These are phyloP conservation scores for Drosophila lacertosa DNA, from an alignment of 1,140 invertebrate species.

Conservation along the genomic window DNA sequence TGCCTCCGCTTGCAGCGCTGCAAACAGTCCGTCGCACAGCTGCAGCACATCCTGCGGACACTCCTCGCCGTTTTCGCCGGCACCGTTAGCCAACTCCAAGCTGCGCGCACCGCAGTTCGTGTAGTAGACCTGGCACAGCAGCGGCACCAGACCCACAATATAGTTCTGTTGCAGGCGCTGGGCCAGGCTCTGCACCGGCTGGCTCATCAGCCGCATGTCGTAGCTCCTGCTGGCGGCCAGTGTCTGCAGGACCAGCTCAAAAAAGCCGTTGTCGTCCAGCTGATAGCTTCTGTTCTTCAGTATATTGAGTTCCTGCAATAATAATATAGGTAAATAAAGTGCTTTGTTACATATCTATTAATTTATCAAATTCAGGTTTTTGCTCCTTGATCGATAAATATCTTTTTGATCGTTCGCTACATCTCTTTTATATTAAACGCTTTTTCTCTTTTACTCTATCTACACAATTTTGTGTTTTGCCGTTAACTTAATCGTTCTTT, in stretches of 20 bases:
- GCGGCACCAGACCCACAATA: constrained; percentile 39
- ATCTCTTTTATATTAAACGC: too few species aligned
- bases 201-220: constrained; percentile 49
- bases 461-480: too few species aligned
- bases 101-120: constrained; percentile 24
- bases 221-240: constrained; percentile 37
- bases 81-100: constrained; percentile 5
- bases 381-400: too few species aligned
- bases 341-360: too few species aligned
- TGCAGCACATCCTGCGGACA: constrained; percentile 27
- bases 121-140: constrained; percentile 44
- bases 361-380: too few species aligned
- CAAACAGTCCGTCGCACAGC: constrained; percentile 53
- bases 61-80: neutral
- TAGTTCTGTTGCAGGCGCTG: constrained; percentile 44
- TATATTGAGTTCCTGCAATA: constrained; percentile 37
- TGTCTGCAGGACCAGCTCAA: constrained; percentile 49
- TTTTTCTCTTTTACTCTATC: too few species aligned
- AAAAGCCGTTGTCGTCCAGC: constrained; percentile 50
- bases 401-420: too few species aligned
- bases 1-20: constrained; percentile 56
- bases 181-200: constrained; percentile 35
- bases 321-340: too few species aligned
- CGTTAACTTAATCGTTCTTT: too few species aligned
- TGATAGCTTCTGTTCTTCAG: constrained; percentile 23